Base-by-base conservation (phyloP, 2,888 invertebrate species). In the Erebia aethiops region DNA sequence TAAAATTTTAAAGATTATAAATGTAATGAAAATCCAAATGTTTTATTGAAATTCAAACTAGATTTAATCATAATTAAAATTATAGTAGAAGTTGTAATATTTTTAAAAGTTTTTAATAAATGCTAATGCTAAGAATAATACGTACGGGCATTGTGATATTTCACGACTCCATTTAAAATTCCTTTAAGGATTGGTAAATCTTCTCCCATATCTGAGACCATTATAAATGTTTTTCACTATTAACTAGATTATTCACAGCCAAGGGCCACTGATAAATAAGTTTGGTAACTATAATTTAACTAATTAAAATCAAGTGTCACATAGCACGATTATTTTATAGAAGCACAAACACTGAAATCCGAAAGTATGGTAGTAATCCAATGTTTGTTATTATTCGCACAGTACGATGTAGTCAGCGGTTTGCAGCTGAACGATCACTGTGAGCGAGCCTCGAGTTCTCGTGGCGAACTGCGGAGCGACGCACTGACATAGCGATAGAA, bases 71-170 rank as follows among this genome's bases (percentile, higher is more conserved):
- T 46, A 13, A 11, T 46, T 46, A 13, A 46, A 46, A 46, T 46
- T 46, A 11, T 52, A 52, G n/a, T 52, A 9, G 16, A 13, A n/a
- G 7, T 16, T 52, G 8, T 16, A 16, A 52, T 16, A 3, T 46
- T 26, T 49, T 21, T 21, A 35, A n/a, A 49, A 35, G 9, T 18
- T 54, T 16, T 16, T 54, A 56, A 68, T 60, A 67, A 67, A 68
- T 11, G 14, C 13, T 46, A 67, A 68, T 11, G 14, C 13, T 46
- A 64, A 62, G 35, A 70, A 72, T 74, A 73, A 76, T 94, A 97
- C 97, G 93, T 97, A 98, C 98, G 97, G 95, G 97, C 97, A 95
- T 98, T 97, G 92, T 97, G 97, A 92, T 97, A 97, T 92, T 97
- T 96, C 89, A 97, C 97, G 87, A 96, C 97, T 87, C 98, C 97